Conservation (phyloP, 2,113 vertebrate species). For the Hepsetus odoe region DNA sequence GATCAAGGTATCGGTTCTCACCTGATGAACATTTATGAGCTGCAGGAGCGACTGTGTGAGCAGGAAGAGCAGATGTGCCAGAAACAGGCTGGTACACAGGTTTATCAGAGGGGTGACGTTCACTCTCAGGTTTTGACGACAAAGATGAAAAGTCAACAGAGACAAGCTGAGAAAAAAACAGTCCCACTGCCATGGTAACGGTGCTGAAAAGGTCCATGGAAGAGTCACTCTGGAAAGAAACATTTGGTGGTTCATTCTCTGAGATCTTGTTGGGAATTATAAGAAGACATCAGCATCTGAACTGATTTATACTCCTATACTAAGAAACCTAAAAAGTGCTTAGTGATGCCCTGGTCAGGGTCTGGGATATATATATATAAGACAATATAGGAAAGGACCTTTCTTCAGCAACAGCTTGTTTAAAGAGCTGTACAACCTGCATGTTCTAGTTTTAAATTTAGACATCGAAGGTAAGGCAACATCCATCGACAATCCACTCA, state of each 20-base stretch:
- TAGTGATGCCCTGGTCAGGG: too few relatives aligned
- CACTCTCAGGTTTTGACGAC: conserved; percentile 55
- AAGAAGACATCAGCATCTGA: too few relatives aligned
- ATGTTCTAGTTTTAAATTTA: too few relatives aligned
- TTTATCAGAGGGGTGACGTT: conserved; percentile 66
- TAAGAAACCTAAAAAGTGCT: too few relatives aligned
- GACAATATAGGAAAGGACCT: too few relatives aligned
- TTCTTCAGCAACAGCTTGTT: too few relatives aligned
- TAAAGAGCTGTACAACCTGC: too few relatives aligned
- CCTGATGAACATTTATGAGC: too few relatives aligned
- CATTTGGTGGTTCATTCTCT: too few relatives aligned
- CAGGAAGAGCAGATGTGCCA: conserved; percentile 6
- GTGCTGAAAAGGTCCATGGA: conserved; percentile 86
- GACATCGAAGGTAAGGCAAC: too few relatives aligned
- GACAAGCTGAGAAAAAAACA: conserved; percentile 62
- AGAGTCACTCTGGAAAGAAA: conserved; percentile 76
- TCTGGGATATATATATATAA: too few relatives aligned
- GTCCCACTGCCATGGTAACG: conserved; percentile 11
- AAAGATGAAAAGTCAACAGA: conserved; percentile 65
- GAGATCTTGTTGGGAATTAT: conserved; percentile 63
- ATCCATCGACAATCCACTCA: conserved; percentile 54
- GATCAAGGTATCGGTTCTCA: conserved; percentile 48
- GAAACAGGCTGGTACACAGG: conserved; percentile 69
- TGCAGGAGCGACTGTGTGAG: conserved; percentile 28
- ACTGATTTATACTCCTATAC: too few relatives aligned